phyloP scores from a whole-genome alignment of 2,113 vertebrate genomes.

The Excalfactoria chinensis region DNA sequence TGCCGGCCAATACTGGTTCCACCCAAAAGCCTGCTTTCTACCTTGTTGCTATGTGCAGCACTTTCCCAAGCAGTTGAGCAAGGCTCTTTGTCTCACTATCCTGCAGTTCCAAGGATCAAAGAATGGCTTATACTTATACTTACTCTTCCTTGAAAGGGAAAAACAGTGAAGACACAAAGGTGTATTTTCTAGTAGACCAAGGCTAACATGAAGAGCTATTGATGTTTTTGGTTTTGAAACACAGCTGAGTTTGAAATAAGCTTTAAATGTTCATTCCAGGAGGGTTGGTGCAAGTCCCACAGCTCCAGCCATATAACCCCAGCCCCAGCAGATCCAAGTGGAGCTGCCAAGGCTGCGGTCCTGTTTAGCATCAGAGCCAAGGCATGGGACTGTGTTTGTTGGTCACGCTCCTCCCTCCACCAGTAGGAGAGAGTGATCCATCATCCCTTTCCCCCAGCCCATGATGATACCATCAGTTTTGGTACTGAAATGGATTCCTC shows the following conservation, averaged over 20 bases:
- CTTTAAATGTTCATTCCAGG: background rate
- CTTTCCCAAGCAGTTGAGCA: background rate
- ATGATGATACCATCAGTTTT: background rate
- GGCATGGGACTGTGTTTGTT: rapidly evolving
- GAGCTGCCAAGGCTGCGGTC: background rate
- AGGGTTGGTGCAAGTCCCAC: background rate
- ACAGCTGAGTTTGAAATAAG: background rate
- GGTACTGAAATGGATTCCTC: background rate
- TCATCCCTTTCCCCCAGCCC: background rate
- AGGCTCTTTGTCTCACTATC: background rate
- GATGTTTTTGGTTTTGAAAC: background rate
- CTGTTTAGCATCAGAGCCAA: background rate
- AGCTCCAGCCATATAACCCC: background rate
- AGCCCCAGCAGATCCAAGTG: background rate
- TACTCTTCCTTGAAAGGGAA: background rate
- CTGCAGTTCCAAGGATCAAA: background rate
- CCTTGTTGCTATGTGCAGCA: background rate
- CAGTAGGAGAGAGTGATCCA: background rate
- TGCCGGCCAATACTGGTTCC: background rate
- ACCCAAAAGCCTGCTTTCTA: background rate
- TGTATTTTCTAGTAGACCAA: background rate
- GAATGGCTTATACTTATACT: background rate
- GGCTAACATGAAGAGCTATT: background rate
- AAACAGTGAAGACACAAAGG: background rate
- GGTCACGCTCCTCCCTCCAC: background rate